Evolutionary conservation across 1,140 invertebrate genomes (phyloP), one percentile per base, ranked within the genome.

Genomic region (Musca vetustissima): DNA sequence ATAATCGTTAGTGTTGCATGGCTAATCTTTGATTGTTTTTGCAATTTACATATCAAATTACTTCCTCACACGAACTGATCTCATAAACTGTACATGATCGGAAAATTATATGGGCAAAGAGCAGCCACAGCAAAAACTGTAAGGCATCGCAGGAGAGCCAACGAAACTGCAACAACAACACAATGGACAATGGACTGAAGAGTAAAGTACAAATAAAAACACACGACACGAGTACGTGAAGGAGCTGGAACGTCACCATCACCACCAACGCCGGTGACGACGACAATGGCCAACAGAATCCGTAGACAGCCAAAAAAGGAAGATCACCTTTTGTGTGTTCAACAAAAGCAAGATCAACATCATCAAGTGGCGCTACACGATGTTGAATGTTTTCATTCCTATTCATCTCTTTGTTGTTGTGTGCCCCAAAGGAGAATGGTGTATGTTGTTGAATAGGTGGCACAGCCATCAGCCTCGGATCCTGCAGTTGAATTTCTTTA

Each of bases 351-450:
- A 61, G 69, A 66, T 66, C 65, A 53, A 43, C 69, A 68, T 67
- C 66, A 67, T 68, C 66, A 70, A 70, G 69, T 70, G 69, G 69
- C 69, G 69, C 69, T 70, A 68, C 69, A 70, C 69, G 69, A 70
- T 65, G 61, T 69, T 61, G 64, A 22, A 57, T 43, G 28, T 64
- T 64, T 21, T 28, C 25, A 43, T 43, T 43, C 36, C 13, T 43
- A 43, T 13, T 43, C 36, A 13, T 9, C 36, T 7, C 13, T 43
- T 43, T 43, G 11, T 43, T 43, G 6, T 13, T 43, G 36, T 13
- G 7, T 43, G 36, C 36, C 13, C 36, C 36, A n/a, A n/a, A n/a
- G 17, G 21, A 52, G 49, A 52, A 52, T 17, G 14, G 6, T 52
- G 17, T 52, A 52, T 11, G 21, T 17, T 52, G 17, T 43, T 28